phyloP scores from a whole-genome alignment of 2,797 vertebrate species.

The Rhinichthys osculus region DNA sequence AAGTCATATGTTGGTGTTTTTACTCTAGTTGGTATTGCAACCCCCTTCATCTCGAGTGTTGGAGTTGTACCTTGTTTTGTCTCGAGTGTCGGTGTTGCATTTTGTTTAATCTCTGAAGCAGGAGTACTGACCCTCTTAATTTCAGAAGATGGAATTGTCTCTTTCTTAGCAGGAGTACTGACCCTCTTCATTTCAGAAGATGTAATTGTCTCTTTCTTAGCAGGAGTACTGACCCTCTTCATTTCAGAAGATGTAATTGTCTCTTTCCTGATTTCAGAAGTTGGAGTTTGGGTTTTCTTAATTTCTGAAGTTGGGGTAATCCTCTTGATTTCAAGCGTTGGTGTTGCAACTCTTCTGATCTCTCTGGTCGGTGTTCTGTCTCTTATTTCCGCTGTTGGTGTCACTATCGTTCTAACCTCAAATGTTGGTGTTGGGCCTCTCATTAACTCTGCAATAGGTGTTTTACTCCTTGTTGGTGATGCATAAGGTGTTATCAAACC shows the following conservation, averaged over 20 bases:
- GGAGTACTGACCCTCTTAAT: conserved; percentile 52
- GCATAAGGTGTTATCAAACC: conserved; percentile 68
- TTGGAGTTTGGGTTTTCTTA: conserved; percentile 60
- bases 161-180: conserved; percentile 56
- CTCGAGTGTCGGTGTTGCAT: conserved; percentile 58
- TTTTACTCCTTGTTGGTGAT: conserved; percentile 67
- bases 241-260: conserved; percentile 54
- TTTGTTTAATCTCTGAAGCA: conserved; percentile 58
- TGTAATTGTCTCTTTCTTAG: conserved; percentile 54
- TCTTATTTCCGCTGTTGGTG: conserved; percentile 55
- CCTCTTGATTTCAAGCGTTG: conserved; percentile 53
- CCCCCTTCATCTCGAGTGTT: conserved; percentile 35
- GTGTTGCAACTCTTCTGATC: conserved; percentile 54
- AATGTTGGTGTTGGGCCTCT: conserved; percentile 58
- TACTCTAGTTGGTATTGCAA: conserved; percentile 53
- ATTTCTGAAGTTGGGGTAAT: conserved; percentile 56
- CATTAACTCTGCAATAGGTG: conserved; percentile 58
- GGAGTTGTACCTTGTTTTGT: conserved; percentile 41
- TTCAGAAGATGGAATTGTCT: conserved; percentile 52
- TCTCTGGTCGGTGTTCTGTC: conserved; percentile 61
- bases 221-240: conserved; percentile 50
- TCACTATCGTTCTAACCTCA: conserved; percentile 58
- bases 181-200: conserved; percentile 55
- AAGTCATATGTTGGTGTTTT: conserved; percentile 72
- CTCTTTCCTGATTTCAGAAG: conserved; percentile 45